A percentile compares a stretch with the other conserved stretches of the same genome.
phyloP scores from a whole-genome alignment of 2,113 vertebrate species.

The Pardalotus punctatus region DNA sequence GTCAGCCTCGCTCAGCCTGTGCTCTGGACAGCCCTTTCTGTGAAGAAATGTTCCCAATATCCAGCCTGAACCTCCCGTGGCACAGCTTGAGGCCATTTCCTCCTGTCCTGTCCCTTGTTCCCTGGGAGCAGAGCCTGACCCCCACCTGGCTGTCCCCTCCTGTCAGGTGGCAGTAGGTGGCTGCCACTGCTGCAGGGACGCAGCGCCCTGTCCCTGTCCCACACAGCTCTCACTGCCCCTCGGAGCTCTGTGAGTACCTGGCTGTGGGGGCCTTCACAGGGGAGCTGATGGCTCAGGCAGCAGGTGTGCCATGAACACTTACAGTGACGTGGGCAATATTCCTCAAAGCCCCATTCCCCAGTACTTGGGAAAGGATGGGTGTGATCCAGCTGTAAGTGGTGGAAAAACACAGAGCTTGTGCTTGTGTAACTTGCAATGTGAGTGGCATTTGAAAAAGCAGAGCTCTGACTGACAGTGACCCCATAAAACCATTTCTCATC shows the following conservation, averaged over 20 bases:
- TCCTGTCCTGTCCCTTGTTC: neutral
- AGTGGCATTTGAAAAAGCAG: neutral
- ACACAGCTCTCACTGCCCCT: neutral
- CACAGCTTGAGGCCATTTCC: neutral
- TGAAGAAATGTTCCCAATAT: neutral
- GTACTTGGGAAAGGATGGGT: rapidly evolving
- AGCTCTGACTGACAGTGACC: neutral
- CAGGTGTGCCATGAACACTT: rapidly evolving
- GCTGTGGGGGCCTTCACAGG: neutral
- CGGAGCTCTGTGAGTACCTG: rapidly evolving
- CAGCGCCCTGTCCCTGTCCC: neutral
- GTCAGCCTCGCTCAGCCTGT: rapidly evolving
- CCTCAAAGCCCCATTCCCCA: neutral
- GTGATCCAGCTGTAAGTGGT: rapidly evolving
- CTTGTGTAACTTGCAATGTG: rapidly evolving
- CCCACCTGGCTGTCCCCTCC: neutral
- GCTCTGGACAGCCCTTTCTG: neutral
- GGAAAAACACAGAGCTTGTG: rapidly evolving
- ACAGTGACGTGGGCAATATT: rapidly evolving
- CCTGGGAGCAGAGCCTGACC: neutral
- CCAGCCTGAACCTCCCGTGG: neutral
- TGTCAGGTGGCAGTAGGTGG: neutral
- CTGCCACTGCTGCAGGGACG: rapidly evolving
- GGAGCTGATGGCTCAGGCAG: neutral
- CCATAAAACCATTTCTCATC: neutral